Conservation (phyloP, 2,888 invertebrate genomes). For the Drosophila birchii region DNA sequence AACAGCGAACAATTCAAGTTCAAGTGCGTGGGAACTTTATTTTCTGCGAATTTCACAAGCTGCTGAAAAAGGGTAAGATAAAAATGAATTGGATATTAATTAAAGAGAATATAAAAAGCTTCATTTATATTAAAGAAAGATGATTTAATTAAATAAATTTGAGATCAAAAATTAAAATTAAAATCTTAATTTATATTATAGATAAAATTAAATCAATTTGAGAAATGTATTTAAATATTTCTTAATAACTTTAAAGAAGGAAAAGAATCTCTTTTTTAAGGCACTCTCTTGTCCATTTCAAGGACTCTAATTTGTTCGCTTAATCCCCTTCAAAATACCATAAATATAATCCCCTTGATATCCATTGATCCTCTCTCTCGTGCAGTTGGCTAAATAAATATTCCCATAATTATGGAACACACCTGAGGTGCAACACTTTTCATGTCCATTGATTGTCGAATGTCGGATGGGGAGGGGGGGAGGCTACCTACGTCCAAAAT, state of each 20-base stretch:
- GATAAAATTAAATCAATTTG: no score
- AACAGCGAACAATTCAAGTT: slow-evolving; percentile 69
- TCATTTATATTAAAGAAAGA: not conserved
- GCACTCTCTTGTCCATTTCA: not conserved
- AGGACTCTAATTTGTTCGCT: slow-evolving; percentile 11
- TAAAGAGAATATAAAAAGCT: not conserved
- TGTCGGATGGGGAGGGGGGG: no score
- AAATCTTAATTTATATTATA: no score
- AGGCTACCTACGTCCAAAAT: slow-evolving; percentile 50
- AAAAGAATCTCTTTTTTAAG: no score
- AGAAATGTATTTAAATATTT: no score
- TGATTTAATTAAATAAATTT: not conserved
- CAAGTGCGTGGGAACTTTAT: slow-evolving; percentile 77
- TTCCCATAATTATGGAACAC: slow-evolving; percentile 45
- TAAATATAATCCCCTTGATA: slow-evolving; percentile 33
- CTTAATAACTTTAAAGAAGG: no score
- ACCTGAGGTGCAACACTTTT: slow-evolving; percentile 57
- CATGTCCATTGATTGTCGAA: slow-evolving; percentile 46
- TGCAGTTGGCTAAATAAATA: slow-evolving; percentile 45
- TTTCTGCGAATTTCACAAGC: slow-evolving; percentile 66
- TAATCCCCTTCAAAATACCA: slow-evolving; percentile 33
- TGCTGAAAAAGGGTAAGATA: no score
- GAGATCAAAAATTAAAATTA: no score
- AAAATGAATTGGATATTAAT: not conserved
- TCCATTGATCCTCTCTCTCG: slow-evolving; percentile 29